phyloP scores from a whole-genome alignment of 2,888 invertebrate species.

The Deilephila porcellus region DNA sequence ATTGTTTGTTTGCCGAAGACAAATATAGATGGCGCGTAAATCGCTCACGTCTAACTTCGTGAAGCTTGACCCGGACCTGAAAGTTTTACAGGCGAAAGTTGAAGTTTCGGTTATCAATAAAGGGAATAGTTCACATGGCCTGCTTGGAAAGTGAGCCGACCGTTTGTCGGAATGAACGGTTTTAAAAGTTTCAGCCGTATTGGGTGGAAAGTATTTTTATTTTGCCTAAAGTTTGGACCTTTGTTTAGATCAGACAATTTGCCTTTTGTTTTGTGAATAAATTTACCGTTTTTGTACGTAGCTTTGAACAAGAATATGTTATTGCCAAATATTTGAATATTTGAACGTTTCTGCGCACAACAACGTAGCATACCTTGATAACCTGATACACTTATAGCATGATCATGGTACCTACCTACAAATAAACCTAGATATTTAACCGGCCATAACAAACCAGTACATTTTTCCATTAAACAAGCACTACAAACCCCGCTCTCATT shows the following conservation, averaged over 20 bases:
- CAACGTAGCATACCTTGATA: too few species aligned
- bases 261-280: too few species aligned
- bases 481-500: background rate
- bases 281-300: too few species aligned
- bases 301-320: too few species aligned
- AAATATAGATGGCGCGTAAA: slow-evolving; percentile 27
- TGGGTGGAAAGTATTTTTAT: background rate
- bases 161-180: background rate
- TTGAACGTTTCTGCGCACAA: too few species aligned
- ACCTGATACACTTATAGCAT: too few species aligned
- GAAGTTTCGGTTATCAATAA: slow-evolving; percentile 33
- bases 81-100: slow-evolving; percentile 30
- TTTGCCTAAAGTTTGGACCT: background rate
- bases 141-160: background rate
- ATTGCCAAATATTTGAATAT: too few species aligned
- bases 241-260: too few species aligned
- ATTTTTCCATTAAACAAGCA: background rate
- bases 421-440: too few species aligned
- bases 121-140: slow-evolving; percentile 30
- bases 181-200: background rate
- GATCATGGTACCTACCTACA: too few species aligned
- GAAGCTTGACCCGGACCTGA: slow-evolving; percentile 13
- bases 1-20: slow-evolving; percentile 33
- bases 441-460: background rate
- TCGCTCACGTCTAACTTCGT: slow-evolving; percentile 19